These are phyloP conservation scores for Poecilia wingei DNA, from an alignment of 2,797 vertebrate species.

Conservation along the genomic window DNA sequence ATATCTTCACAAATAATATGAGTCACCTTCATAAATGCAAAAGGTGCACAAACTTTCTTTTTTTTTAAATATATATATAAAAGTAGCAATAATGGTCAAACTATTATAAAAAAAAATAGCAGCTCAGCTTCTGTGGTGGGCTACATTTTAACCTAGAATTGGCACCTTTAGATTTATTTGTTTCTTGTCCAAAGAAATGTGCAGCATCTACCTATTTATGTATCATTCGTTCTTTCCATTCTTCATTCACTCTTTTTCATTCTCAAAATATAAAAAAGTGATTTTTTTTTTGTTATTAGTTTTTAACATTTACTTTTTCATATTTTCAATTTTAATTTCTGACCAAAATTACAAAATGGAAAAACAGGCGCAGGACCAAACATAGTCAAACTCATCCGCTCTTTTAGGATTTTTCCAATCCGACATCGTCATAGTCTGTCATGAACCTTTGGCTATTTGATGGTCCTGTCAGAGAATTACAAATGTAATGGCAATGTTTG, in stretches of 20 bases:
- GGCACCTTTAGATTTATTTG: neutral
- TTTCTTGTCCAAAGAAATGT: neutral
- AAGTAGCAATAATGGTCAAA: neutral
- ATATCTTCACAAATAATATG: neutral
- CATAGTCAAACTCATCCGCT: neutral
- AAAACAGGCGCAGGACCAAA: neutral
- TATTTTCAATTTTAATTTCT: neutral
- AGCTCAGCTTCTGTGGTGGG: neutral
- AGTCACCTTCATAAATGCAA: slow-evolving; percentile 1
- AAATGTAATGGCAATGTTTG: neutral
- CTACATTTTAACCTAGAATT: neutral
- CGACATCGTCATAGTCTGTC: neutral
- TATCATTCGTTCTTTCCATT: too few relatives aligned
- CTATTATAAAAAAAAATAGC: neutral
- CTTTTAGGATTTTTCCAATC: neutral
- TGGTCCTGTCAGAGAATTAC: neutral
- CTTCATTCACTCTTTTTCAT: too few relatives aligned
- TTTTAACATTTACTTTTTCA: too few relatives aligned
- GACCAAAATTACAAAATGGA: neutral
- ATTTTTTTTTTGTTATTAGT: too few relatives aligned
- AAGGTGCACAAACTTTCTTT: neutral
- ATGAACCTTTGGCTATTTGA: neutral
- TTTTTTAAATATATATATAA: neutral
- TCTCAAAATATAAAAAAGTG: too few relatives aligned
- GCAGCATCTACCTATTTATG: neutral